A percentile compares a stretch with the other conserved stretches of the same genome.
Evolutionary conservation across 1,140 invertebrate genomes (phyloP).

Genomic region (Pectinophora gossypiella): DNA sequence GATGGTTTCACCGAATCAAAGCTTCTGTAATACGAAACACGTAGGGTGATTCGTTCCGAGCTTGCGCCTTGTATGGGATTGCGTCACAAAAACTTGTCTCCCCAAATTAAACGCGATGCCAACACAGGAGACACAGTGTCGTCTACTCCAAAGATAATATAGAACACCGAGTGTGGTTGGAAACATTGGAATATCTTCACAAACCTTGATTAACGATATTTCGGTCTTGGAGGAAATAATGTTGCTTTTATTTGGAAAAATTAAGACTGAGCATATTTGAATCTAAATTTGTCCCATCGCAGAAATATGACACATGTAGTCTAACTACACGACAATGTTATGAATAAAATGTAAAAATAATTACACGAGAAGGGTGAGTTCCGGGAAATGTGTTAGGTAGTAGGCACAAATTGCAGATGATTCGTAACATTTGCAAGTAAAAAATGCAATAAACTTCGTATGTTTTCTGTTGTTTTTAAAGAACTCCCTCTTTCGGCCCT

Average conservation of each 20-base stretch:
- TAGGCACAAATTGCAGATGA: too few species aligned
- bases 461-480: too few species aligned
- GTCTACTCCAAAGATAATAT: not conserved
- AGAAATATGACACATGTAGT: not conserved
- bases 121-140: not conserved
- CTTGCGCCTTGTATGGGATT: slow-evolving; percentile 42
- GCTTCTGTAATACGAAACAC: slow-evolving; percentile 66
- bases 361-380: too few species aligned
- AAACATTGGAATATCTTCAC: slow-evolving; percentile 20
- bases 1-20: slow-evolving; percentile 37
- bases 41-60: slow-evolving; percentile 64
- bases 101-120: slow-evolving; percentile 31
- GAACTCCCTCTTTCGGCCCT: too few species aligned
- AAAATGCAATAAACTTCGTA: too few species aligned
- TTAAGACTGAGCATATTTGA: not conserved
- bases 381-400: too few species aligned
- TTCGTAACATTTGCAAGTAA: too few species aligned
- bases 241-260: not conserved
- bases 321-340: not conserved
- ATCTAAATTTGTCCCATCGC: not conserved
- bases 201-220: slow-evolving; percentile 41
- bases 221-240: slow-evolving; percentile 13
- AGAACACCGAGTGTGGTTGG: slow-evolving; percentile 7
- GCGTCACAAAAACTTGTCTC: slow-evolving; percentile 47
- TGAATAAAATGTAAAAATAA: too few species aligned